Evolutionary conservation across 2,797 vertebrate genomes (phyloP).

Genomic region (Distichodus sexfasciatus): DNA sequence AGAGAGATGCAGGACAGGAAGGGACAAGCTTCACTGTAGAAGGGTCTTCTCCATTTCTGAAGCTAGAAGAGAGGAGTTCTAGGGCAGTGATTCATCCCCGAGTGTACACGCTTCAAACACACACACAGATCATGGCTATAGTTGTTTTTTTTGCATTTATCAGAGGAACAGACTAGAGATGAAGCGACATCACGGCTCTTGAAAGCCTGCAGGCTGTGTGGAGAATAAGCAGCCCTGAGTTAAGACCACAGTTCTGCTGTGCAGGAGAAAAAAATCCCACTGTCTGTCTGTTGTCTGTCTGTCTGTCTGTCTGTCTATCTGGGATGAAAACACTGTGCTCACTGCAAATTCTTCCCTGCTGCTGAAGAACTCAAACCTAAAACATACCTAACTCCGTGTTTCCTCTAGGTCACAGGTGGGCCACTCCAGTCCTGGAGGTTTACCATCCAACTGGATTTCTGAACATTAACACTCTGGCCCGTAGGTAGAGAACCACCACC

Average conservation of each 20-base stretch:
- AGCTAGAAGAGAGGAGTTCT: not conserved
- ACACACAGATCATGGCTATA: not conserved
- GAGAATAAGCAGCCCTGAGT: slow-evolving; percentile 10
- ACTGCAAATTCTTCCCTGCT: no score
- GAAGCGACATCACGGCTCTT: slow-evolving; percentile 9
- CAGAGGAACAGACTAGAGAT: slow-evolving; percentile 9
- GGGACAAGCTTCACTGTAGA: not conserved
- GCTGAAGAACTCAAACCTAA: no score
- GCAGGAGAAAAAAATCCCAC: not conserved
- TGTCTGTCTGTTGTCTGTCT: not conserved
- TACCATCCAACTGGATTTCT: no score
- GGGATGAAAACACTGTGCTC: no score
- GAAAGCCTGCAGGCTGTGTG: not conserved
- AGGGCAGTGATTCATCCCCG: not conserved
- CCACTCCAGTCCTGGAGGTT: no score
- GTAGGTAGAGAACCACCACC: no score
- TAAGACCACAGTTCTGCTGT: not conserved
- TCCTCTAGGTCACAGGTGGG: no score
- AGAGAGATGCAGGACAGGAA: not conserved
- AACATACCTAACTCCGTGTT: no score
- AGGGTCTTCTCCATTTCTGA: not conserved
- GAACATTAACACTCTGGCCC: no score
- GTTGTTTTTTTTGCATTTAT: slow-evolving; percentile 2
- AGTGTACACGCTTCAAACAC: not conserved
- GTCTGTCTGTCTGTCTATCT: slow-evolving; percentile 26